Percentiles rank a stretch among this genome's conserved stretches.
Conservation (phyloP, 1,140 invertebrate genomes). For the Microplitis mediator region DNA sequence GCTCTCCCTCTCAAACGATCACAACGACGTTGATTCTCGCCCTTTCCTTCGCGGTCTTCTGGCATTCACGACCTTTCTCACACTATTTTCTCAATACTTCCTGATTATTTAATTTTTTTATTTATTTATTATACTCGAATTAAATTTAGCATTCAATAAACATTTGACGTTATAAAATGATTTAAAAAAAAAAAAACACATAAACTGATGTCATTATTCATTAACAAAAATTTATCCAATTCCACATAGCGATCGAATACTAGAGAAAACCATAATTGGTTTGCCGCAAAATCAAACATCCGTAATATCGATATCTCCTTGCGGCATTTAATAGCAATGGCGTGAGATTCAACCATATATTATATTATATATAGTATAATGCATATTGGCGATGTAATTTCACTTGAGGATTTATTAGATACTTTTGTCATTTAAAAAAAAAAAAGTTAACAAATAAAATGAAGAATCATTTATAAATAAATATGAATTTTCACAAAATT, state of each 20-base stretch:
- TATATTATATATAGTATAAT: background rate
- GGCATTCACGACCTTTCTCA: constrained; percentile 14
- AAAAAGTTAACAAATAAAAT: background rate
- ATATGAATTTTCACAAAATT: background rate
- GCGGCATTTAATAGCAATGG: constrained; percentile 4
- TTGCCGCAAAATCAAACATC: background rate
- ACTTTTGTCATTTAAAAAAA: no score
- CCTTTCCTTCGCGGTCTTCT: constrained; percentile 16
- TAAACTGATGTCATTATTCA: background rate
- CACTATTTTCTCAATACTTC: background rate
- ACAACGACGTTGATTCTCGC: constrained; percentile 21
- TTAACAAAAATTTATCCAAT: background rate
- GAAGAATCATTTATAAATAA: background rate
- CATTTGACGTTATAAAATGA: no score
- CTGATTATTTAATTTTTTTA: background rate
- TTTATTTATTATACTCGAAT: background rate
- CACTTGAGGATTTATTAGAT: no score
- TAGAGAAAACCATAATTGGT: constrained; percentile 2
- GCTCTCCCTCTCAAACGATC: constrained; percentile 30
- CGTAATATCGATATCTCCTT: constrained; percentile 9
- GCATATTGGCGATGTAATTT: background rate
- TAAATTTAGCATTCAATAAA: no score
- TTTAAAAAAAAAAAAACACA: background rate
- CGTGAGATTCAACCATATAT: constrained; percentile 8
- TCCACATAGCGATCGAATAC: background rate